Base-by-base conservation (phyloP, 2,888 invertebrate species). In the Agrotis puta region DNA sequence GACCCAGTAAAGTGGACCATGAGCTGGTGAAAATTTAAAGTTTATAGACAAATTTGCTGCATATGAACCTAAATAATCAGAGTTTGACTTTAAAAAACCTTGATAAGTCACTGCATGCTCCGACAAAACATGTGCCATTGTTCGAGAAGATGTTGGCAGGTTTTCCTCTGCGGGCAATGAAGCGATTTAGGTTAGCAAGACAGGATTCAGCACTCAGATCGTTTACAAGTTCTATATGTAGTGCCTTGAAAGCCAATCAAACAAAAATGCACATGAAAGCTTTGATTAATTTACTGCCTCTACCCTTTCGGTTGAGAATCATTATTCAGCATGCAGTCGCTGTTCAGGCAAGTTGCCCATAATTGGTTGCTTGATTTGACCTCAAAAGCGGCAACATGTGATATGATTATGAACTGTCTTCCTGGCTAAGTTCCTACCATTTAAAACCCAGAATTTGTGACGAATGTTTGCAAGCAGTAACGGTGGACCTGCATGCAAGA, bases 71-170 rank as follows among this genome's bases (percentile, higher is more conserved):
- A 65, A 20, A 48, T 39, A 65, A 1, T 27, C 16, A n/a, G 24
- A 24, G 45, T 59, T 51, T 45, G 43, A 51, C 27, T 33, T 70
- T 58, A n/a, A 45, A 58, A 33, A 58, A 64, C n/a, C 14, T 66
- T 56, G 50, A 39, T 14, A 58, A 24, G n/a, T 67, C 59, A 47
- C 54, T 67, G 24, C 22, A 68, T 47, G 68, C 67, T 13, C 67
- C 74, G 13, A 71, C 61, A 18, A 67, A 75, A 20, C 33, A 48
- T 22, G 61, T 71, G 27, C 70, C 75, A 51, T 75, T 75, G 47
- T 71, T 67, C 27, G 70, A 74, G 43, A 57, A 61, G 22, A 64
- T 70, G 57, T 45, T 66, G 33, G 22, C 47, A 22, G 64, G 70
- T 48, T 59, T 70, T 20, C 67, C 75, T 56, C 64, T 59, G 1